These are phyloP conservation scores for Eurytoma adleriae DNA, from an alignment of 2,888 invertebrate species.

Conservation along the genomic window DNA sequence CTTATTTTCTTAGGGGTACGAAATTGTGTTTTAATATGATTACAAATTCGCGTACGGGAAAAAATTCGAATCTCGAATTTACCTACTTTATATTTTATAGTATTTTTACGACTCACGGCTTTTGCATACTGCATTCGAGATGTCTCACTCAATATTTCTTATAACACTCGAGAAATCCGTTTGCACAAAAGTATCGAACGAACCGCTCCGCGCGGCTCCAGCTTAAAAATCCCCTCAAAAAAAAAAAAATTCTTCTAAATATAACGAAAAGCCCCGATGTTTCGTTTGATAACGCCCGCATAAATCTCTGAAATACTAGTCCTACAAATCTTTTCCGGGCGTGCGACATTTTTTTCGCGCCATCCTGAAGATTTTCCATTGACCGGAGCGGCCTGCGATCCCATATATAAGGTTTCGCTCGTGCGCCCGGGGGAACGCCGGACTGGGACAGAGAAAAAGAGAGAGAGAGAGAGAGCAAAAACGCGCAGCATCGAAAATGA, in stretches of 20 bases:
- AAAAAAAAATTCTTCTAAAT: too few species aligned
- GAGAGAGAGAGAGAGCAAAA: too few species aligned
- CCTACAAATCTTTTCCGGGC: constrained; percentile 29
- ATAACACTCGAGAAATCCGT: too few species aligned
- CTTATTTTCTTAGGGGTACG: too few species aligned
- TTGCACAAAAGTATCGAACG: not conserved
- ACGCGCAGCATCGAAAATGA: not conserved
- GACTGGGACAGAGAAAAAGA: too few species aligned
- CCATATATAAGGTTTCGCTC: constrained; percentile 17
- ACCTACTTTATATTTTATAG: constrained; percentile 12
- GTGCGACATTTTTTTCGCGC: constrained; percentile 3
- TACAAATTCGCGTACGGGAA: too few species aligned
- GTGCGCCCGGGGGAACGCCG: not conserved
- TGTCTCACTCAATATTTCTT: too few species aligned
- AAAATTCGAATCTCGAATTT: constrained; percentile 33
- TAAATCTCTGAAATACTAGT: constrained; percentile 17
- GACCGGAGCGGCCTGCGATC: not conserved
- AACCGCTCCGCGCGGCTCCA: not conserved
- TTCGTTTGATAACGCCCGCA: not conserved
- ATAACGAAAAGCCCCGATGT: not conserved
- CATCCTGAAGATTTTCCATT: not conserved
- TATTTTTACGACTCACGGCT: constrained; percentile 19
- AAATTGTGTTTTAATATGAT: too few species aligned
- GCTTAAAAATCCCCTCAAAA: too few species aligned
- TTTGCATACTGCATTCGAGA: not conserved